Percentiles rank a stretch among this genome's conserved stretches.
These are phyloP conservation scores for Desmophyllum pertusum DNA, from an alignment of 92 coral and sea anemone species.

Conservation along the genomic window DNA sequence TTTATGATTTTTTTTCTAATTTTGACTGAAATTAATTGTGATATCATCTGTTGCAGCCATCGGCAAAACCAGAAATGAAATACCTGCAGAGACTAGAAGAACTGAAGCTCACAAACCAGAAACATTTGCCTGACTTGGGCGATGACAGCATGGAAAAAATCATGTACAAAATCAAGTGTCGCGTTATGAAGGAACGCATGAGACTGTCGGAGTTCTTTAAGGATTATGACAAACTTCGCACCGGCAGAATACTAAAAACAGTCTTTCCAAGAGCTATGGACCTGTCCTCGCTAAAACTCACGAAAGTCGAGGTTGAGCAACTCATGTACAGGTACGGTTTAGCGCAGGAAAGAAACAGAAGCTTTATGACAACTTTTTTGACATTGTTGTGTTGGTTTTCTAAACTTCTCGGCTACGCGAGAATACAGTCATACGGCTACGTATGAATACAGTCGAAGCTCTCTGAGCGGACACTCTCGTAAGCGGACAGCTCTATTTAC, in stretches of 20 bases:
- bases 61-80: slow-evolving; percentile 79
- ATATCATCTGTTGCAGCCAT: slow-evolving; percentile 62
- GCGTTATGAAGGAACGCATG: slow-evolving; percentile 94
- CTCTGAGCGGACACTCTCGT: too few relatives aligned
- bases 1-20: background rate
- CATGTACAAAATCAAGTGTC: slow-evolving; percentile 87
- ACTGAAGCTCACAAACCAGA: slow-evolving; percentile 82
- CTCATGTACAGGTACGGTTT: slow-evolving; percentile 75
- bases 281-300: slow-evolving; percentile 82
- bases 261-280: slow-evolving; percentile 93
- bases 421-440: too few relatives aligned
- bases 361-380: background rate
- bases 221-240: slow-evolving; percentile 96
- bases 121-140: slow-evolving; percentile 92
- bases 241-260: slow-evolving; percentile 90
- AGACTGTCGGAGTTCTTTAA: slow-evolving; percentile 89
- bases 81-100: slow-evolving; percentile 83
- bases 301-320: slow-evolving; percentile 88
- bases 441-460: too few relatives aligned
- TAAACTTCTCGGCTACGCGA: background rate
- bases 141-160: slow-evolving; percentile 72
- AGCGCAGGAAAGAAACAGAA: background rate
- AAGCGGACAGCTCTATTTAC: too few relatives aligned
- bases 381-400: background rate
- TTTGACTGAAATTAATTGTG: background rate